These are phyloP conservation scores for Malthinus flaveolus DNA, from an alignment of 2,888 invertebrate genomes.

Conservation along the genomic window DNA sequence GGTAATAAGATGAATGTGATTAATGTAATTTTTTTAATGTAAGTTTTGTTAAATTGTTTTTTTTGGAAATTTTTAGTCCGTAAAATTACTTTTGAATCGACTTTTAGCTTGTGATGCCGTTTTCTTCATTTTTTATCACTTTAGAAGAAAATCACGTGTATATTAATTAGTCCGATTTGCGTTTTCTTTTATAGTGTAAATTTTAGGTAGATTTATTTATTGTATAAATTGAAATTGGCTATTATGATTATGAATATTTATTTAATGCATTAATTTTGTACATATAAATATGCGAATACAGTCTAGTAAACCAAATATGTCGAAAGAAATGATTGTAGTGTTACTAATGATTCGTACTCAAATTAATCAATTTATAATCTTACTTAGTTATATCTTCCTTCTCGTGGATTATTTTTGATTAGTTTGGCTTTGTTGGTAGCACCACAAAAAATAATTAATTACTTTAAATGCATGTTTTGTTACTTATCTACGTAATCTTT, in stretches of 20 bases:
- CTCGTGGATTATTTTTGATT: neutral
- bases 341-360: neutral
- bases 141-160: conserved; percentile 1
- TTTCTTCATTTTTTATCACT: neutral
- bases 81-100: conserved; percentile 4
- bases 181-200: conserved; percentile 8
- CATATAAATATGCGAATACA: conserved; percentile 43
- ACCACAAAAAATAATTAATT: neutral
- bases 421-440: neutral
- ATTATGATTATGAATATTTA: conserved; percentile 22
- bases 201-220: too few relatives aligned
- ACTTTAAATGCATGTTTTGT: conserved; percentile 5
- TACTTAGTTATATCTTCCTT: neutral
- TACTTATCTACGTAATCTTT: neutral
- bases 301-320: conserved; percentile 56
- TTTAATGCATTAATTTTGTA: conserved; percentile 22
- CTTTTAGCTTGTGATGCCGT: neutral
- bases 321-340: conserved; percentile 8
- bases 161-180: conserved; percentile 14
- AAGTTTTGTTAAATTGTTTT: conserved; percentile 4
- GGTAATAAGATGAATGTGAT: neutral
- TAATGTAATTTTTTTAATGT: neutral
- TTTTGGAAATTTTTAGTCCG: conserved; percentile 24
- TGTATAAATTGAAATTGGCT: neutral
- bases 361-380: conserved; percentile 1